Conservation (phyloP, 2,888 invertebrate genomes). For the Omphaloscelis lunosa region DNA sequence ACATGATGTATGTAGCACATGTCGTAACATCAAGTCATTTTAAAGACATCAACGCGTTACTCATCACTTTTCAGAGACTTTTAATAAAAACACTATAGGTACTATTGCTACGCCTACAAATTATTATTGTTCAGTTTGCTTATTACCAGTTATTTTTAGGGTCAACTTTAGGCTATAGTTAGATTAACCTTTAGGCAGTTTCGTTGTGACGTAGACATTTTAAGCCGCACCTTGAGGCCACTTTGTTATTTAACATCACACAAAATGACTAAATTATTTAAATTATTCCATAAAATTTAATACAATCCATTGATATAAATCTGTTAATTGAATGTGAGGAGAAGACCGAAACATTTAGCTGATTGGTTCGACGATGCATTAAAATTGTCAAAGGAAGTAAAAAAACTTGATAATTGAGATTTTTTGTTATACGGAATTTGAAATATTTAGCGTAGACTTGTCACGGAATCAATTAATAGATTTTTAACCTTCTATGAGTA, state of each 20-base stretch:
- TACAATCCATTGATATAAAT: constrained; percentile 24
- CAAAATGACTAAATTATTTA: constrained; percentile 36
- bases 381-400: constrained; percentile 51
- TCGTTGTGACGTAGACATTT: constrained; percentile 32
- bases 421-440: constrained; percentile 9
- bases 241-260: constrained; percentile 43
- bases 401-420: constrained; percentile 7
- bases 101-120: not conserved
- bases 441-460: constrained; percentile 30
- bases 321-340: constrained; percentile 22
- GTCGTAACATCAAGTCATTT: constrained; percentile 57
- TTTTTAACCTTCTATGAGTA: constrained; percentile 27
- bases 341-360: constrained; percentile 42
- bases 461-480: constrained; percentile 28
- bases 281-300: constrained; percentile 31
- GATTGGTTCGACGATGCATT: constrained; percentile 33
- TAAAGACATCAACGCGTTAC: constrained; percentile 73
- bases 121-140: constrained; percentile 3
- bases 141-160: constrained; percentile 14
- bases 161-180: constrained; percentile 21
- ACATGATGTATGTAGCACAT: constrained; percentile 24
- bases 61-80: constrained; percentile 43
- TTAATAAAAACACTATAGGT: constrained; percentile 15
- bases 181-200: constrained; percentile 51
- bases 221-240: constrained; percentile 34